phyloP scores from a whole-genome alignment of 2,888 invertebrate species.

The Stenolophus ochropezus region DNA sequence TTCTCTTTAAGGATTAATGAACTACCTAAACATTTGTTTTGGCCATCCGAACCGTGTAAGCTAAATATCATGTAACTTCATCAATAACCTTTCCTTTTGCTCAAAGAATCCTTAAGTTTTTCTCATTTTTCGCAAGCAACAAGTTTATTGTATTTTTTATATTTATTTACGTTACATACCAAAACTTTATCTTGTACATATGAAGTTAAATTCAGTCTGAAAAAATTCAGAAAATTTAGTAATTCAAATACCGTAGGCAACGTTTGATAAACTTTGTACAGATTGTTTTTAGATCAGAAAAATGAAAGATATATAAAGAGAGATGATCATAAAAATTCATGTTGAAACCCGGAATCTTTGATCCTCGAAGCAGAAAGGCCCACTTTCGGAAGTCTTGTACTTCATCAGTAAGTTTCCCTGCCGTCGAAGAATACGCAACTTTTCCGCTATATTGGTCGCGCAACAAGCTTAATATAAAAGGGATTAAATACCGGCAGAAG shows the following conservation, averaged over 20 bases:
- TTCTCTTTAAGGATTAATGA: constrained; percentile 19
- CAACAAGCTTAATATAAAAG: constrained; percentile 14
- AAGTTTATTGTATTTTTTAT: no score
- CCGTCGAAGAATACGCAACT: not conserved
- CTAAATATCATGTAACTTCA: not conserved
- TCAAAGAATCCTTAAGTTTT: not conserved
- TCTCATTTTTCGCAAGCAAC: not conserved
- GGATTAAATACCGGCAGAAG: not conserved
- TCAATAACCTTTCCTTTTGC: not conserved
- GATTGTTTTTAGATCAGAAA: no score
- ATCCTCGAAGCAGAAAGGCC: no score
- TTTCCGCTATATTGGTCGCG: not conserved
- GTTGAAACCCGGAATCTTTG: no score
- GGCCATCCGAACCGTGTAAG: not conserved
- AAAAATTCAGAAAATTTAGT: no score
- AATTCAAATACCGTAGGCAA: no score
- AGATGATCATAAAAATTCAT: no score
- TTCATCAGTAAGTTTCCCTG: not conserved
- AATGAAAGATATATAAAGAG: no score
- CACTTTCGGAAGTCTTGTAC: not conserved
- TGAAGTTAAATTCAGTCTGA: no score
- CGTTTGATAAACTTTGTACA: no score
- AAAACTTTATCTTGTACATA: no score
- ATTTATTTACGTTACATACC: no score
- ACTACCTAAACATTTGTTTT: constrained; percentile 17